Percentiles rank a stretch among this genome's conserved stretches.
Evolutionary conservation across 2,797 vertebrate species (phyloP).

Genomic region (Cossypha polioptera): DNA sequence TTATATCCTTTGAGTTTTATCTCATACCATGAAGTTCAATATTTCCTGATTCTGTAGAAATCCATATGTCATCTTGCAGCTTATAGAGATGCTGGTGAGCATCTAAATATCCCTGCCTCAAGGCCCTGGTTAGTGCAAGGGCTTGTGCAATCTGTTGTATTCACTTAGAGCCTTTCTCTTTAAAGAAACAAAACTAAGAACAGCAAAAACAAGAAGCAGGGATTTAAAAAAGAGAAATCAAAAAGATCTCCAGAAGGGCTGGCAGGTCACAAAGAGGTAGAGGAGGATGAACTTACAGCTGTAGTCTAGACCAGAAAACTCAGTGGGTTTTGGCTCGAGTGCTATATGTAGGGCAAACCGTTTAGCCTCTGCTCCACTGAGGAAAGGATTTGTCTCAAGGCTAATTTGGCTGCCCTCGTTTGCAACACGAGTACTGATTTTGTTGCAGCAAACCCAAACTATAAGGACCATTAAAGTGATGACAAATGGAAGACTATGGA

Average conservation of each 20-base stretch:
- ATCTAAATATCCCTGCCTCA: not conserved
- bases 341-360: not conserved
- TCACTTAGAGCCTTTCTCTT: not conserved
- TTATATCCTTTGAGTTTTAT: not conserved
- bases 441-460: not conserved
- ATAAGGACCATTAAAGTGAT: not conserved
- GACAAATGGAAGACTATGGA: not conserved
- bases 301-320: not conserved
- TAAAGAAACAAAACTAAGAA: not conserved
- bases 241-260: not conserved
- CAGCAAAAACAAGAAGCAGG: not conserved
- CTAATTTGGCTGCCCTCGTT: not conserved
- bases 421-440: not conserved
- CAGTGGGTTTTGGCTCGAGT: accelerated
- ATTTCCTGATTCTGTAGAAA: not conserved
- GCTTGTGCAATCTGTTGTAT: not conserved
- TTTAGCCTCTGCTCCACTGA: not conserved
- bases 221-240: not conserved
- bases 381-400: not conserved
- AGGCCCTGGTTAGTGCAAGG: not conserved
- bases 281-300: not conserved
- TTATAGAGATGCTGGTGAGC: not conserved
- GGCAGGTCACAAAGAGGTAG: not conserved
- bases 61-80: not conserved
- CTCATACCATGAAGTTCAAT: not conserved